Conservation (phyloP, 2,888 invertebrate genomes). For the Leptogaster cylindrica region DNA sequence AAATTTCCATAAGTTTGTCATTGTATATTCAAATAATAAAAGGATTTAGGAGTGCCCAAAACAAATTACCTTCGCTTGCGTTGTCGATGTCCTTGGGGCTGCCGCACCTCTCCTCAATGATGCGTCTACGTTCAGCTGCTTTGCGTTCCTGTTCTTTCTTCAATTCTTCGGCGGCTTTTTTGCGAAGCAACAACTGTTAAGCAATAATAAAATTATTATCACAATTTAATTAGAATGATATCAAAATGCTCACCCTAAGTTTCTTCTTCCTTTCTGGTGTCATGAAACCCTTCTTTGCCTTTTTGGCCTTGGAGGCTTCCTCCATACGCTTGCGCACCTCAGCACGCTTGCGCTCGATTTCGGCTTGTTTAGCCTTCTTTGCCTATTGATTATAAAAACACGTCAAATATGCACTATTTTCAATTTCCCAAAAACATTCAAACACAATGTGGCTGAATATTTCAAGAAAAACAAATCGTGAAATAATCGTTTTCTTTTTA, state of each 20-base stretch:
- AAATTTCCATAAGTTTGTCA: not conserved
- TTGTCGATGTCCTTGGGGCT: slow-evolving; percentile 89
- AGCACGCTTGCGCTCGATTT: slow-evolving; percentile 98
- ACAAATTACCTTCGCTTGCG: slow-evolving; percentile 85
- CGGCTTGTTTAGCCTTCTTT: slow-evolving; percentile 97
- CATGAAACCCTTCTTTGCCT: slow-evolving; percentile 99
- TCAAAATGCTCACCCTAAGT: slow-evolving; percentile 81
- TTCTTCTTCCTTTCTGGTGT: slow-evolving; percentile 99
- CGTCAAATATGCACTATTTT: too few species aligned
- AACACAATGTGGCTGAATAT: too few species aligned
- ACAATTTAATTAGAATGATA: not conserved
- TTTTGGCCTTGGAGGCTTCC: slow-evolving; percentile 97
- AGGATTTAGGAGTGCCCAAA: slow-evolving; percentile 15
- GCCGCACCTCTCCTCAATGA: slow-evolving; percentile 95
- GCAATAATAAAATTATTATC: slow-evolving; percentile 6
- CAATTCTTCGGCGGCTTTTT: slow-evolving; percentile 99
- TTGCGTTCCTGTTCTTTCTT: slow-evolving; percentile 99
- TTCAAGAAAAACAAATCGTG: too few species aligned
- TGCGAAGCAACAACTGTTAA: slow-evolving; percentile 95
- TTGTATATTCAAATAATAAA: not conserved
- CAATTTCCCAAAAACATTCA: too few species aligned
- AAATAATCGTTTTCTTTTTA: too few species aligned
- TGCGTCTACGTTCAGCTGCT: slow-evolving; percentile 96
- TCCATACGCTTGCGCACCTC: slow-evolving; percentile 99
- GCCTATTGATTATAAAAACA: too few species aligned